Evolutionary conservation across 2,797 vertebrate genomes (phyloP), one percentile per base, ranked within the genome.

Genomic region (Acanthurus leucopareius): DNA sequence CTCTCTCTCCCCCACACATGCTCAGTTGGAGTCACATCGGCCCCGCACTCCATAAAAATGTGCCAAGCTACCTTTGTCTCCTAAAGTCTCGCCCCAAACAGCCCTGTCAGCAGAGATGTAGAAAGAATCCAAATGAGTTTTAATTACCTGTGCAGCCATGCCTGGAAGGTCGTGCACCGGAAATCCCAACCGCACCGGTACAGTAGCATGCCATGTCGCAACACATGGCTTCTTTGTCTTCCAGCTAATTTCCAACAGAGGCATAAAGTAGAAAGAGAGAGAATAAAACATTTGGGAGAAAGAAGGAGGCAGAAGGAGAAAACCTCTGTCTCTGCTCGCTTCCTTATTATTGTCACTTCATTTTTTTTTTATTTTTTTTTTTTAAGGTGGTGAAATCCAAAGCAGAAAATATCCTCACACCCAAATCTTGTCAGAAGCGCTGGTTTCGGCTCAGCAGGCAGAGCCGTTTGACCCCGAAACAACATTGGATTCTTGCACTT

Each of bases 91-190:
- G 88, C 91, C 87, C 86, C 82, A 32, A 92, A 92, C 88, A 79
- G 80, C 73, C 85, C 89, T 83, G 75, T 86, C 82, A 89, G 91
- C 90, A 70, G 75, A 89, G 83, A 91, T 89, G 90, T 82, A 91
- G 73, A 90, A 91, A 86, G 85, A 90, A 88, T 89, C 88, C 85
- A 93, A 92, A 92, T 91, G 83, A 89, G 89, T 82, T 93, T 94
- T 94, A 94, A 95, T 94, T 93, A 95, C 93, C 93, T 93, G 93
- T 89, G 88, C 92, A 91, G 90, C 90, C 88, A 89, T 87, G 91
- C 92, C 93, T 91, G 78, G 83, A 83, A 91, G 92, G 91, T 90
- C 81, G 64, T 84, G 88, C 89, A 89, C 85, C 87, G 89, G 92
- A 94, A 94, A 92, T 91, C 90, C 89, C 90, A 91, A 80, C 74